Evolutionary conservation across 2,888 invertebrate species (phyloP).

Genomic region (Nomada lathburiana): DNA sequence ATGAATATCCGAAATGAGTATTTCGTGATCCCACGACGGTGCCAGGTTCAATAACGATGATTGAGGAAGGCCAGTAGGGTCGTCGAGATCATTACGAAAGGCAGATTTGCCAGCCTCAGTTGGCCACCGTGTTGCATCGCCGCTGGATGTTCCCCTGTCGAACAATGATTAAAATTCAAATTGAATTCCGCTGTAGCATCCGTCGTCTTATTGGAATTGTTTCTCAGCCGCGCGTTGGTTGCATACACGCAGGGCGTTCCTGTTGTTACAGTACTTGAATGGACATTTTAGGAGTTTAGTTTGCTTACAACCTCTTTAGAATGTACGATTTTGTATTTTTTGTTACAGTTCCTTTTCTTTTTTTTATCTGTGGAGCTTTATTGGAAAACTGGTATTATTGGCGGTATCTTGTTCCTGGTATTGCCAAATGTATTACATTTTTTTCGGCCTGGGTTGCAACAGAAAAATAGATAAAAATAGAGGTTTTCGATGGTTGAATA

Average conservation of each 20-base stretch:
- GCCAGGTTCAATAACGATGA: slow-evolving; percentile 76
- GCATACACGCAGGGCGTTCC: neutral
- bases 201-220: slow-evolving; percentile 55
- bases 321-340: too few relatives aligned
- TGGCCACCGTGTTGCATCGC: slow-evolving; percentile 93
- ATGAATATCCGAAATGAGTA: slow-evolving; percentile 26
- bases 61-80: slow-evolving; percentile 86
- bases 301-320: too few relatives aligned
- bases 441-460: too few relatives aligned
- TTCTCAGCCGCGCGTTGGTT: slow-evolving; percentile 13
- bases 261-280: too few relatives aligned
- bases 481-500: too few relatives aligned
- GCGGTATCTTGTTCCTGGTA: too few relatives aligned
- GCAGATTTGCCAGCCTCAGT: slow-evolving; percentile 88
- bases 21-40: slow-evolving; percentile 36
- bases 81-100: slow-evolving; percentile 90
- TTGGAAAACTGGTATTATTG: too few relatives aligned
- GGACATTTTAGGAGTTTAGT: too few relatives aligned
- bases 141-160: slow-evolving; percentile 92
- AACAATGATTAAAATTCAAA: slow-evolving; percentile 58
- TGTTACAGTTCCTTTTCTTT: too few relatives aligned
- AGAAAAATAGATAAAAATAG: too few relatives aligned
- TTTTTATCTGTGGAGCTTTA: too few relatives aligned
- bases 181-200: slow-evolving; percentile 45
- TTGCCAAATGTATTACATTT: too few relatives aligned